Evolutionary conservation across 2,888 invertebrate genomes (phyloP), one percentile per base, ranked within the genome.

Genomic region (Nemurella pictetii): DNA sequence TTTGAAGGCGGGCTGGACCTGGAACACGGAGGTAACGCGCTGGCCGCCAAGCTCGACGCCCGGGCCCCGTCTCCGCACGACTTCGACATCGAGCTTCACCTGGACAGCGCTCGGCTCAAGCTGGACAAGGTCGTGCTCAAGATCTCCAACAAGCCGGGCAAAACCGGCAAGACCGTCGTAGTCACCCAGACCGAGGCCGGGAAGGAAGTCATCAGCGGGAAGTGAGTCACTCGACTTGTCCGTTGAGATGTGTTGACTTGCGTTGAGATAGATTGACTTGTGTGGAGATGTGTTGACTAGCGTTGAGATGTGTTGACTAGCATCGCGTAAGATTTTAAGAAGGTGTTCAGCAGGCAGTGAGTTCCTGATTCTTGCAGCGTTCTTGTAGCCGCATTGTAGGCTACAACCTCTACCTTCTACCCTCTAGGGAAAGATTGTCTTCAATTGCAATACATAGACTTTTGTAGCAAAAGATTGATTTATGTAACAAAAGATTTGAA

Each of bases 121-220:
- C 88, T 94, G 36, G 92, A 96, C 87, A 94, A 95, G 88, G 92
- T 94, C 87, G 91, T 93, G 7, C 90, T 94, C 0, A 94, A 94
- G 85, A 92, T 95, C 5, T 91, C 92, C 0, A 94, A 94, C 85
- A 94, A 94, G 86, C 91, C 91, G 2, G 92, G 91, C 0, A 93
- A 91, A 84, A 92, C 92, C 28, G 92, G 91, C 85, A 95, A 95
- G 87, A 92, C 92, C 7, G 91, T 96, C 84, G 92, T 93, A 86
- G 92, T 96, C 88, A 90, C 91, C 0, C 92, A 94, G 0, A 94
- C 93, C 35, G 93, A 94, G 81, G 93, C 92, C 2, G 93, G 93
- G 85, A 93, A 94, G 88, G 94, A 94, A 84, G 89, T 96, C 9
- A 88, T 96, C 0, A 93, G 94, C 88, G 96, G 96, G 92, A 94